Evolutionary conservation across 2,797 vertebrate species (phyloP).

Genomic region (Chrysocyon brachyurus): DNA sequence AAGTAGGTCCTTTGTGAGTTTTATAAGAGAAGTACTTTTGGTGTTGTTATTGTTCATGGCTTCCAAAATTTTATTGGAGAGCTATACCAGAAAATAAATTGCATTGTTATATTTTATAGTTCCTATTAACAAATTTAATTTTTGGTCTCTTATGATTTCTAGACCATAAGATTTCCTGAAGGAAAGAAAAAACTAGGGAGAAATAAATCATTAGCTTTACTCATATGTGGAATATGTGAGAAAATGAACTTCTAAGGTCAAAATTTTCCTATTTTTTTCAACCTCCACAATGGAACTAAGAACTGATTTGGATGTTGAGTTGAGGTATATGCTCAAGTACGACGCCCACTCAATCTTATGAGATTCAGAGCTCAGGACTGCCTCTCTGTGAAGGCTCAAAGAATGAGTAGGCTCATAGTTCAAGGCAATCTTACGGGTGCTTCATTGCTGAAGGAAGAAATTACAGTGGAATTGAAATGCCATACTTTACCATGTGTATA

Average conservation of each 20-base stretch:
- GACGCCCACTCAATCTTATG: background rate
- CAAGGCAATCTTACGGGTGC: background rate
- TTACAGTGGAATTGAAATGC: background rate
- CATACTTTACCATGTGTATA: background rate
- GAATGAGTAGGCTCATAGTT: background rate
- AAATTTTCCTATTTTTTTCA: background rate
- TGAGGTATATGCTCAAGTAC: background rate
- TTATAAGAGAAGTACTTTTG: background rate
- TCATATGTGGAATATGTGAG: background rate
- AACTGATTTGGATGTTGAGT: background rate
- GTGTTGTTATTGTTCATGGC: background rate
- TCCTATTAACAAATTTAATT: background rate
- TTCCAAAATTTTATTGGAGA: conserved; percentile 24
- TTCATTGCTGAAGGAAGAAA: conserved; percentile 33
- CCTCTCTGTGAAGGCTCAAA: background rate
- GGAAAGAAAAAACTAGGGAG: background rate
- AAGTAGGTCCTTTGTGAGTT: background rate
- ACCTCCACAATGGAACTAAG: background rate
- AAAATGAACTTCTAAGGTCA: background rate
- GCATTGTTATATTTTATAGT: background rate
- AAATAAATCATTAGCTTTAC: background rate
- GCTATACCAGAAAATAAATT: background rate
- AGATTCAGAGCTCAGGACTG: background rate
- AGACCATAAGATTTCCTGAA: background rate
- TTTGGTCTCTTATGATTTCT: background rate